Evolutionary conservation across 2,888 invertebrate genomes (phyloP).

Genomic region (Strigamia maritima): DNA sequence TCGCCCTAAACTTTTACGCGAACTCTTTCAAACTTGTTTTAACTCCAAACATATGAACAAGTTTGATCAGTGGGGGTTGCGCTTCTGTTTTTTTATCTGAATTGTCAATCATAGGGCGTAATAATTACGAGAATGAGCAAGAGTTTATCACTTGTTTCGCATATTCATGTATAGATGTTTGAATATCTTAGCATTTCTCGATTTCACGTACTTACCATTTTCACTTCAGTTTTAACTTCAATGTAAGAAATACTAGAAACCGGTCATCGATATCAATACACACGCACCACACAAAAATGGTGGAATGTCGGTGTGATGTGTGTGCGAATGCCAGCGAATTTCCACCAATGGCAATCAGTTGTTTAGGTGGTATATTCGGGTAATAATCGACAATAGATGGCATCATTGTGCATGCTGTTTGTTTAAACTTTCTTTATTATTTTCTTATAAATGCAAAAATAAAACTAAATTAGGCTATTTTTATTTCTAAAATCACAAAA

Average conservation of each 20-base stretch:
- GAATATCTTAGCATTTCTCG: background rate
- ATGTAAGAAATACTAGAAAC: background rate
- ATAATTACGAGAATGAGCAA: background rate
- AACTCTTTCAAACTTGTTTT: background rate
- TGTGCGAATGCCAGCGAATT: conserved; percentile 17
- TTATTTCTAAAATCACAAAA: too few relatives aligned
- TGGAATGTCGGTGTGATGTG: conserved; percentile 16
- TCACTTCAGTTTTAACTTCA: background rate
- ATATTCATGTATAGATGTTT: background rate
- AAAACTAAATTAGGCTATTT: too few relatives aligned
- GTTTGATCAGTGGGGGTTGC: background rate
- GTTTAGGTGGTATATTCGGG: background rate
- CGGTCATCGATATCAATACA: background rate
- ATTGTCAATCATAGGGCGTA: background rate
- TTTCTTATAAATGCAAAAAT: too few relatives aligned
- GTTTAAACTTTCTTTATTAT: too few relatives aligned
- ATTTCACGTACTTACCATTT: background rate
- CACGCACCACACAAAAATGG: conserved; percentile 15
- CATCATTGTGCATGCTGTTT: background rate
- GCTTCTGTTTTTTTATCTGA: background rate
- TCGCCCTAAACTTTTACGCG: background rate
- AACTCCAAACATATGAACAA: background rate
- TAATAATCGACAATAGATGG: background rate
- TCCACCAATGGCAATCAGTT: background rate
- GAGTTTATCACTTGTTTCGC: too few relatives aligned